phyloP scores from a whole-genome alignment of 2,797 vertebrate genomes.

The Scolopax bukidnonensis region DNA sequence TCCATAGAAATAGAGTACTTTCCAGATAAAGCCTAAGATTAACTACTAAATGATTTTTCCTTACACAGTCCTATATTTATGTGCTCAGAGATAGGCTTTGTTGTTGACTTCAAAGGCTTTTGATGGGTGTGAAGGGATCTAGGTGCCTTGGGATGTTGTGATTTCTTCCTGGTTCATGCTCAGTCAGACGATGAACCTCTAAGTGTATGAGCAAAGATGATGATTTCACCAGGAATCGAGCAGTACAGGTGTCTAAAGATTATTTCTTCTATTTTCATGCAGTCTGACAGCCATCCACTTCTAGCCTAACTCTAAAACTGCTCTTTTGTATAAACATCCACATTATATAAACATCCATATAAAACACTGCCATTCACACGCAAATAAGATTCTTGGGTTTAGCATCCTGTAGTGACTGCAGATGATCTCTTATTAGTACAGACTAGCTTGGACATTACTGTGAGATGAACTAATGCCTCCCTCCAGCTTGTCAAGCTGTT shows the following conservation, averaged over 20 bases:
- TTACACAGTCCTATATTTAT: neutral
- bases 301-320: neutral
- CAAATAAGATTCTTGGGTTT: neutral
- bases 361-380: neutral
- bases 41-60: conserved; percentile 16
- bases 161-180: neutral
- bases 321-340: neutral
- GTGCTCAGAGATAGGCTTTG: neutral
- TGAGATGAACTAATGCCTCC: neutral
- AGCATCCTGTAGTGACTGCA: neutral
- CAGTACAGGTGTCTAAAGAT: neutral
- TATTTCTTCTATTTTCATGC: neutral
- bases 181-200: neutral
- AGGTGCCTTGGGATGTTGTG: neutral
- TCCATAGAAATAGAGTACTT: conserved; percentile 11
- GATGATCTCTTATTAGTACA: neutral
- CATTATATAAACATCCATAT: too few species aligned
- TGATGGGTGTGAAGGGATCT: neutral
- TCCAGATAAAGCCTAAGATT: conserved; percentile 14
- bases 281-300: neutral
- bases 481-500: neutral
- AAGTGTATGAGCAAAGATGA: neutral
- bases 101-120: conserved; percentile 4
- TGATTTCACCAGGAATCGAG: neutral
- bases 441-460: neutral